phyloP scores from a whole-genome alignment of 2,113 vertebrate species.

The Nycticryphes semicollaris region DNA sequence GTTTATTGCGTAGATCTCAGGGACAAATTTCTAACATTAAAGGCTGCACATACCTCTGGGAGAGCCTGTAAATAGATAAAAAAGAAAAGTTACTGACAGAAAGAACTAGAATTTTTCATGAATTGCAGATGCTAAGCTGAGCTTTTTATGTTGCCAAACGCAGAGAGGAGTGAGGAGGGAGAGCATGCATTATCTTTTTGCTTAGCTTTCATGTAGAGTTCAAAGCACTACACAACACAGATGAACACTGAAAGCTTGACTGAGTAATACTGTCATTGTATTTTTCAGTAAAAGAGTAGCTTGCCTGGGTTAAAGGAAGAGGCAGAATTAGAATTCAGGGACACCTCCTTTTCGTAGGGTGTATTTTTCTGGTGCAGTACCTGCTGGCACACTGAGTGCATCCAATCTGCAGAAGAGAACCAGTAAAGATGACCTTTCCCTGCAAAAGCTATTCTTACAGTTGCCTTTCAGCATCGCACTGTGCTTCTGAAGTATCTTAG shows the following conservation, averaged over 20 bases:
- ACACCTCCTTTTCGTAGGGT: background rate
- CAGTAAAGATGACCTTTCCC: background rate
- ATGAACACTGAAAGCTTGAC: background rate
- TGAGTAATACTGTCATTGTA: background rate
- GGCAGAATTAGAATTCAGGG: background rate
- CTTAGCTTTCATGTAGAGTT: background rate
- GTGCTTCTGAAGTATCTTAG: background rate
- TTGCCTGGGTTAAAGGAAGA: background rate
- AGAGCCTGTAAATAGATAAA: background rate
- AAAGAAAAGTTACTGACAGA: background rate
- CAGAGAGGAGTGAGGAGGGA: background rate
- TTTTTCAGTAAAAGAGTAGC: background rate
- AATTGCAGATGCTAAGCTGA: background rate
- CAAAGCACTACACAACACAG: background rate
- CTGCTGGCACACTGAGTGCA: background rate
- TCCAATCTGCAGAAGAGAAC: background rate
- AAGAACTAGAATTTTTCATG: background rate
- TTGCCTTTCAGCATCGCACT: background rate
- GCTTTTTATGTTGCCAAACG: background rate
- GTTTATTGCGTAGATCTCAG: background rate
- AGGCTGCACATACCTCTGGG: background rate
- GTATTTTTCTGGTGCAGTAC: background rate
- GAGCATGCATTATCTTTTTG: background rate
- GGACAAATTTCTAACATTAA: background rate
- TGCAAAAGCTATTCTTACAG: background rate